These are phyloP conservation scores for Pedicia rivosa DNA, from an alignment of 2,888 invertebrate genomes.

Conservation along the genomic window DNA sequence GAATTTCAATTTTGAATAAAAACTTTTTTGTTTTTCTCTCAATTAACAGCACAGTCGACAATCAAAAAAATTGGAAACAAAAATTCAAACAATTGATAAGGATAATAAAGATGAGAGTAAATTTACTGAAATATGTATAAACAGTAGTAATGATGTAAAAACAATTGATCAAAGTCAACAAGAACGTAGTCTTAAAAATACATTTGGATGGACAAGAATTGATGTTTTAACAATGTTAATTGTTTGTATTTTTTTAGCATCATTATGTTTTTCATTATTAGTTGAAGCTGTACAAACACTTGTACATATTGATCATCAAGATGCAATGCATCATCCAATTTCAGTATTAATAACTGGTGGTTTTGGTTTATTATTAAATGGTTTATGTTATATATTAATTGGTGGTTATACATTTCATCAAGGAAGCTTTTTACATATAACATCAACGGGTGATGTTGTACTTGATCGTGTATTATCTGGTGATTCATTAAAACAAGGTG, in stretches of 20 bases:
- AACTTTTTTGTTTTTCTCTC: too few relatives aligned
- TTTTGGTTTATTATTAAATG: conserved; percentile 55
- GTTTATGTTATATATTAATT: conserved; percentile 61
- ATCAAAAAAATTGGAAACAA: too few relatives aligned
- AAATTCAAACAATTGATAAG: too few relatives aligned
- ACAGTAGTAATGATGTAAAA: too few relatives aligned
- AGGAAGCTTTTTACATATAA: conserved; percentile 49
- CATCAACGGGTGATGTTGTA: conserved; percentile 41
- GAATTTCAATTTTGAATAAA: too few relatives aligned
- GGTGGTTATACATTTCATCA: conserved; percentile 65
- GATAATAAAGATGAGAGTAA: too few relatives aligned
- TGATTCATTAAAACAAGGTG: conserved; percentile 30
- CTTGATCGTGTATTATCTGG: conserved; percentile 36
- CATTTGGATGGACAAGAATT: conserved; percentile 84
- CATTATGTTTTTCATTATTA: conserved; percentile 64
- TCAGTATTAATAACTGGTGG: conserved; percentile 56
- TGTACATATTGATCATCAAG: conserved; percentile 54
- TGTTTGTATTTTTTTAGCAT: conserved; percentile 66
- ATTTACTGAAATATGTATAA: too few relatives aligned
- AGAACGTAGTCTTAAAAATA: conserved; percentile 58
- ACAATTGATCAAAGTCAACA: too few relatives aligned
- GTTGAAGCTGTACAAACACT: conserved; percentile 71
- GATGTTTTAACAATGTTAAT: conserved; percentile 73
- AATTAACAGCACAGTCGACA: too few relatives aligned
- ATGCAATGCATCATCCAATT: conserved; percentile 57